phyloP scores from a whole-genome alignment of 2,797 vertebrate species.

The Helarctos malayanus region DNA sequence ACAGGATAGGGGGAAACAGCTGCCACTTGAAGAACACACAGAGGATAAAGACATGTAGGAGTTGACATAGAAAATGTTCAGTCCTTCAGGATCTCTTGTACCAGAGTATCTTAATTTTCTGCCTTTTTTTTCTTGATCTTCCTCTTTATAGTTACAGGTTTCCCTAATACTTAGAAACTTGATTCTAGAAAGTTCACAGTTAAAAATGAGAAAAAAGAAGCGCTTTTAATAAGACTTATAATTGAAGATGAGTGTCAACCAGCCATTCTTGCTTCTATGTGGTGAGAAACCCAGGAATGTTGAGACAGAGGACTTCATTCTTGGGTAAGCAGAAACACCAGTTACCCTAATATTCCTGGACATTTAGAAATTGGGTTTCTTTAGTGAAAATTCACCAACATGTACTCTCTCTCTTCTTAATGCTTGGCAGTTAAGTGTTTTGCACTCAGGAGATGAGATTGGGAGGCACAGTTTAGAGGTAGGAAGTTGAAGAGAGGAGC shows the following conservation, averaged over 20 bases:
- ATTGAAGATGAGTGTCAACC: background rate
- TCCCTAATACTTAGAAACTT: background rate
- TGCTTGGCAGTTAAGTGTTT: background rate
- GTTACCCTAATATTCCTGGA: background rate
- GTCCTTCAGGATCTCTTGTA: background rate
- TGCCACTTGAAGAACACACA: background rate
- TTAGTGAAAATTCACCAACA: background rate
- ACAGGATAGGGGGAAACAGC: background rate
- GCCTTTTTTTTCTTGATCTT: background rate
- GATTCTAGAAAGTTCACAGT: background rate
- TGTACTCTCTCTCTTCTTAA: background rate
- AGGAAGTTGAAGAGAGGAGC: background rate
- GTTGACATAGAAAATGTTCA: background rate
- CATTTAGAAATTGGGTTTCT: background rate
- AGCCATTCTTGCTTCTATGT: background rate
- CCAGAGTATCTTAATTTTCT: background rate
- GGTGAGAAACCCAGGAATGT: background rate
- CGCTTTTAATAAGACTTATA: background rate
- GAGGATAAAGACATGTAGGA: background rate
- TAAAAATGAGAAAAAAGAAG: background rate
- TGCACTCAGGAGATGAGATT: background rate
- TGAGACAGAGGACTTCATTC: background rate
- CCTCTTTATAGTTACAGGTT: background rate
- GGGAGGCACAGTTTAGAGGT: background rate
- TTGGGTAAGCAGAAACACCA: background rate